Conservation (phyloP, 1,140 invertebrate species). For the Microplitis demolitor region DNA sequence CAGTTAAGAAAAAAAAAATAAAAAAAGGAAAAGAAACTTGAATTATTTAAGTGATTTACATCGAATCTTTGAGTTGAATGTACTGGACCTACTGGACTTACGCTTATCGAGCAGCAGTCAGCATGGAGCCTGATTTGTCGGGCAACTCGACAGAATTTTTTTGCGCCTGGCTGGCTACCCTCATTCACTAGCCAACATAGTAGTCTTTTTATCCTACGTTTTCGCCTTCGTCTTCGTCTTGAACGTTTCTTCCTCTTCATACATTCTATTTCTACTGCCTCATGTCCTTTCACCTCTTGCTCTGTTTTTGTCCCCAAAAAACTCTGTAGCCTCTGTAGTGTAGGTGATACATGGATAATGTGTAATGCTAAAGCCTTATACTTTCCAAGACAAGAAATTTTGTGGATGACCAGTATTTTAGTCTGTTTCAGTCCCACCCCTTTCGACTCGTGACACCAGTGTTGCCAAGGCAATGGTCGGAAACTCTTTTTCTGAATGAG, state of each 20-base stretch:
- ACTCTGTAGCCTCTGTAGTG: neutral
- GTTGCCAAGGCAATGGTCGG: too few species aligned
- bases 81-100: neutral
- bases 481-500: too few species aligned
- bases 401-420: neutral
- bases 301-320: neutral
- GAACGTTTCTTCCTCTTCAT: too few species aligned
- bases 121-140: too few species aligned
- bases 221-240: neutral
- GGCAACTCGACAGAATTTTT: neutral
- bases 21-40: neutral
- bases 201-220: neutral
- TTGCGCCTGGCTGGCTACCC: neutral
- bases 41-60: neutral
- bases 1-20: too few species aligned
- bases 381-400: neutral
- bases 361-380: neutral
- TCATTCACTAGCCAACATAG: neutral
- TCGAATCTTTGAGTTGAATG: neutral
- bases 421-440: neutral
- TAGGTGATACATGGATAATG: conserved; percentile 1
- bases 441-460: too few species aligned
- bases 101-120: too few species aligned
- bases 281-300: neutral
- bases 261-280: neutral